Evolutionary conservation across 2,797 vertebrate species (phyloP).

Genomic region (Oryzias dopingdopingensis): DNA sequence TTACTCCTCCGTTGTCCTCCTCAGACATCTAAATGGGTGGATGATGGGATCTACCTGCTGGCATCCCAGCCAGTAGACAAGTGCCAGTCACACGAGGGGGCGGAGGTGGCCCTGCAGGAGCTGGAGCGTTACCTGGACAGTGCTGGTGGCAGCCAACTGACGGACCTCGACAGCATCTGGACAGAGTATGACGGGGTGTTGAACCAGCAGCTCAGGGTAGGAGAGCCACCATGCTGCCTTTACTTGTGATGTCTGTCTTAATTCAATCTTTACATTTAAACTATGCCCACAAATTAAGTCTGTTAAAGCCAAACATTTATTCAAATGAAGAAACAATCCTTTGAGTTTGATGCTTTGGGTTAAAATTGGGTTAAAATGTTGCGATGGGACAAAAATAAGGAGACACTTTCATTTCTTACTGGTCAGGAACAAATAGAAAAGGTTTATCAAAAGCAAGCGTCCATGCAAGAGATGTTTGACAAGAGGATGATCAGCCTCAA

Average conservation of each 20-base stretch:
- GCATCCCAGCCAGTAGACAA: slow-evolving; percentile 96
- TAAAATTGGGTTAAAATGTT: too few relatives aligned
- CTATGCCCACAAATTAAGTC: not conserved
- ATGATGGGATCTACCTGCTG: slow-evolving; percentile 94
- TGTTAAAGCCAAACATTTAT: too few relatives aligned
- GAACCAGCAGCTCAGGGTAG: slow-evolving; percentile 86
- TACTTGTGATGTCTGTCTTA: too few relatives aligned
- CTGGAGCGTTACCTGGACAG: slow-evolving; percentile 91
- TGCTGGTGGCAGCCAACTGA: slow-evolving; percentile 81
- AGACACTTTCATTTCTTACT: slow-evolving; percentile 1
- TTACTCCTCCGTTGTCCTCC: not conserved
- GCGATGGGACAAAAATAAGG: too few relatives aligned
- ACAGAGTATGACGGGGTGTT: slow-evolving; percentile 86
- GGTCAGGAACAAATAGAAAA: slow-evolving; percentile 89
- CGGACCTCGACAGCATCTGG: slow-evolving; percentile 81
- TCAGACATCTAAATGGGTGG: slow-evolving; percentile 91
- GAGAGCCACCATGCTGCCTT: not conserved
- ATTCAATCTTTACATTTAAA: not conserved
- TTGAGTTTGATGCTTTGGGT: too few relatives aligned
- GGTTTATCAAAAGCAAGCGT: slow-evolving; percentile 91
- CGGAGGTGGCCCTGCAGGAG: slow-evolving; percentile 92
- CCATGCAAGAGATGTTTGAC: slow-evolving; percentile 96
- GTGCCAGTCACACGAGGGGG: slow-evolving; percentile 96
- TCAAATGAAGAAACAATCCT: too few relatives aligned
- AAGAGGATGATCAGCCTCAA: slow-evolving; percentile 92